Evolutionary conservation across 2,797 vertebrate genomes (phyloP).

Genomic region (Gallinago stenura): DNA sequence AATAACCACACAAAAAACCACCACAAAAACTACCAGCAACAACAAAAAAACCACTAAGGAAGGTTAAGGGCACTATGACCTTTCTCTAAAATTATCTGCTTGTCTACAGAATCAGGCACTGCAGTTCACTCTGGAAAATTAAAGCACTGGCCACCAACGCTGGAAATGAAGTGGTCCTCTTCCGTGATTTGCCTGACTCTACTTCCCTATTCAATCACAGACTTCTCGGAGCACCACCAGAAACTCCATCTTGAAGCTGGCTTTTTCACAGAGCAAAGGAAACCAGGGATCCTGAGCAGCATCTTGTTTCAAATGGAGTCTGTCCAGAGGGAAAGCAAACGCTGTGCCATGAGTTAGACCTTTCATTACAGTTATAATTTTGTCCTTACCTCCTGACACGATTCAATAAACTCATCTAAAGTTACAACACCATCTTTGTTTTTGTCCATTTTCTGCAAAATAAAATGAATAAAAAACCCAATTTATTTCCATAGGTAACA

Average conservation of each 20-base stretch:
- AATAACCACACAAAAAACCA: background rate
- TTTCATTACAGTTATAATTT: background rate
- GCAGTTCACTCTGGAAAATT: background rate
- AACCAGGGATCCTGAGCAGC: background rate
- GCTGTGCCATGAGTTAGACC: background rate
- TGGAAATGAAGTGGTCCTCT: background rate
- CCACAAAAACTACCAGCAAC: background rate
- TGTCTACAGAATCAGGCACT: background rate
- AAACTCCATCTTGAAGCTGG: background rate
- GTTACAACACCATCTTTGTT: slow-evolving; percentile 99
- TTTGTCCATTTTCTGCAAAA: slow-evolving; percentile 98
- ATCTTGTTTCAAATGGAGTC: background rate
- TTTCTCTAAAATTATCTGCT: background rate
- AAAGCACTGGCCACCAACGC: background rate
- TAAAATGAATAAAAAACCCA: background rate
- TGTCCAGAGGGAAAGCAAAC: background rate
- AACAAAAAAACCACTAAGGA: background rate
- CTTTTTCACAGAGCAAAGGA: background rate
- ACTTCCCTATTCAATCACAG: background rate
- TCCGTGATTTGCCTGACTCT: background rate
- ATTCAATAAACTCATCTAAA: slow-evolving; percentile 94
- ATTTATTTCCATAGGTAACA: background rate
- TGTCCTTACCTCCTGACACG: slow-evolving; percentile 92
- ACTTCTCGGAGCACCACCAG: background rate
- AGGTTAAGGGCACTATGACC: background rate